Percentiles rank a stretch among this genome's conserved stretches.
Evolutionary conservation across 1,140 invertebrate genomes (phyloP).

Genomic region (Drosophila cardini): DNA sequence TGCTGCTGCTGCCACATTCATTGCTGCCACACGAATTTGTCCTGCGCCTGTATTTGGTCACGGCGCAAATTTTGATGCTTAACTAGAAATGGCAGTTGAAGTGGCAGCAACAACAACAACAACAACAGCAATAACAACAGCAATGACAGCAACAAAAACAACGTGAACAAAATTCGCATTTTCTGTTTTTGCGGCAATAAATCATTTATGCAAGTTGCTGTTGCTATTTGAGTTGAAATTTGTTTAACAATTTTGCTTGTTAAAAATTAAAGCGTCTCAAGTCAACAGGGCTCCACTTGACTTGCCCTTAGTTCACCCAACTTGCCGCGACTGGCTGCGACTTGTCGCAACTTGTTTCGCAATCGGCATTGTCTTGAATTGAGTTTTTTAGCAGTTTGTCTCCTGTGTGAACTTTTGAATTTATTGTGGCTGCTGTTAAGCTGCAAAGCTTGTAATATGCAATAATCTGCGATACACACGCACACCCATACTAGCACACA

Average conservation of each 20-base stretch:
- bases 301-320: neutral
- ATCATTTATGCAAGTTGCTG: slow-evolving; percentile 80
- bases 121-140: slow-evolving; percentile 21
- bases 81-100: slow-evolving; percentile 77
- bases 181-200: slow-evolving; percentile 72
- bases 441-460: slow-evolving; percentile 75
- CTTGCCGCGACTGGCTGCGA: neutral
- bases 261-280: slow-evolving; percentile 68
- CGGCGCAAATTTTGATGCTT: slow-evolving; percentile 80
- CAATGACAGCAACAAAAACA: slow-evolving; percentile 13
- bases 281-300: neutral
- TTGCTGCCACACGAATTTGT: slow-evolving; percentile 56
- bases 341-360: slow-evolving; percentile 6
- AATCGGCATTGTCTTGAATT: slow-evolving; percentile 17
- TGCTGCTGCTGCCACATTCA: slow-evolving; percentile 35
- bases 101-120: slow-evolving; percentile 48
- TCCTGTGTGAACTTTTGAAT: slow-evolving; percentile 50
- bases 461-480: slow-evolving; percentile 65
- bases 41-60: slow-evolving; percentile 77
- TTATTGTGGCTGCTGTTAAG: slow-evolving; percentile 28
- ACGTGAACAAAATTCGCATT: slow-evolving; percentile 16
- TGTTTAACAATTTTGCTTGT: slow-evolving; percentile 80
- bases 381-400: slow-evolving; percentile 33
- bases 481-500: neutral
- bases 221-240: slow-evolving; percentile 72